Percentiles rank a stretch among this genome's conserved stretches.
Conservation (phyloP, 2,888 invertebrate species). For the Ferdinandea cuprea region DNA sequence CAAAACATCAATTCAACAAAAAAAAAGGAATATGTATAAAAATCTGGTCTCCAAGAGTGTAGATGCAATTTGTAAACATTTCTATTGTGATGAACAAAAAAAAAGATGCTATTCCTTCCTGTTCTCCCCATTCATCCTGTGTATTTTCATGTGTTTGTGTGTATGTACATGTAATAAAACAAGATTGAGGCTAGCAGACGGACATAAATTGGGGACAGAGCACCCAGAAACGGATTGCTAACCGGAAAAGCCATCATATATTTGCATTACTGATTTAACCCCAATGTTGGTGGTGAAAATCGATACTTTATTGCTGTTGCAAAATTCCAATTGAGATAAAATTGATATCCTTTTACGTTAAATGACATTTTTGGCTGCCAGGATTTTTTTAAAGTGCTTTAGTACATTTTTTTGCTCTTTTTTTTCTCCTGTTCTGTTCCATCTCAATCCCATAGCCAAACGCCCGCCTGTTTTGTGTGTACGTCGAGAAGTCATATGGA, state of each 20-base stretch:
- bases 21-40: constrained; percentile 14
- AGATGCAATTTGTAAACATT: constrained; percentile 73
- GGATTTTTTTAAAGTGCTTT: constrained; percentile 49
- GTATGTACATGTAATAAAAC: constrained; percentile 69
- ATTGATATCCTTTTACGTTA: constrained; percentile 74
- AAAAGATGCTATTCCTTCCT: not conserved
- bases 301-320: constrained; percentile 74
- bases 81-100: constrained; percentile 22
- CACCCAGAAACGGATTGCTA: constrained; percentile 6
- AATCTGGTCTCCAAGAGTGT: constrained; percentile 45
- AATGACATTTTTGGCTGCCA: constrained; percentile 72
- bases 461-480: constrained; percentile 32
- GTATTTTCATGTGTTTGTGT: no score
- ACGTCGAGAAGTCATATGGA: not conserved
- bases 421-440: not conserved
- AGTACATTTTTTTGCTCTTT: constrained; percentile 1
- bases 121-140: constrained; percentile 1
- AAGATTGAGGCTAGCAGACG: constrained; percentile 68
- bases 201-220: constrained; percentile 63
- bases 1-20: constrained; percentile 54
- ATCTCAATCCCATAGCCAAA: no score
- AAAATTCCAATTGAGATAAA: constrained; percentile 74
- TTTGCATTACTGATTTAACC: constrained; percentile 74
- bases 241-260: constrained; percentile 67
- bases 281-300: constrained; percentile 73